Percentiles rank a stretch among this genome's conserved stretches.
phyloP scores from a whole-genome alignment of 2,888 invertebrate genomes.

The Eristalis pertinax region DNA sequence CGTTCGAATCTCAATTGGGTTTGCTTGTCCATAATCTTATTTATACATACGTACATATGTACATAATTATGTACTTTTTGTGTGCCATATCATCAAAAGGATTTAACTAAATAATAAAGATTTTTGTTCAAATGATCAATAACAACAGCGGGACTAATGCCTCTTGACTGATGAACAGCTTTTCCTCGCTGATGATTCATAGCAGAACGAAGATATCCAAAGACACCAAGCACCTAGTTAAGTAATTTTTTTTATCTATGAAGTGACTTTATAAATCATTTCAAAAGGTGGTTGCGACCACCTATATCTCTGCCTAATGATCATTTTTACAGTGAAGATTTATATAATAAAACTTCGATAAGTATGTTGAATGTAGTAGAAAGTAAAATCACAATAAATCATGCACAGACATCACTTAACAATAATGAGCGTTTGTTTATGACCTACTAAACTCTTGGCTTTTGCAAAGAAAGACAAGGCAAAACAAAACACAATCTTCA shows the following conservation, averaged over 20 bases:
- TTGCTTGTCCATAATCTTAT: background rate
- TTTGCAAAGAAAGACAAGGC: slow-evolving; percentile 23
- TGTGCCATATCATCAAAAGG: background rate
- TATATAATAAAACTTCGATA: background rate
- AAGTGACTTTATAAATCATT: slow-evolving; percentile 15
- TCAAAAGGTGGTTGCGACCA: background rate
- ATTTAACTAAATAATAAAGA: background rate
- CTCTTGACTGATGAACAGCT: slow-evolving; percentile 15
- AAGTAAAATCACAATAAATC: background rate
- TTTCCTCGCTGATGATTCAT: slow-evolving; percentile 47
- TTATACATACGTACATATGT: background rate
- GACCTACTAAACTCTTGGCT: slow-evolving; percentile 52
- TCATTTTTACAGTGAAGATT: background rate
- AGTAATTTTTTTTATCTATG: slow-evolving; percentile 30
- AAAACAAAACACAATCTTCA: slow-evolving; percentile 5
- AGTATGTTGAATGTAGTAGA: background rate
- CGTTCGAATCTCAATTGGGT: background rate
- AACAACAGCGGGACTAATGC: background rate
- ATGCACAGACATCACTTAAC: background rate
- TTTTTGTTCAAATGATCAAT: slow-evolving; percentile 45
- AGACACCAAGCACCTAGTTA: background rate
- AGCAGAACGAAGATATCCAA: background rate
- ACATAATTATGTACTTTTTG: background rate
- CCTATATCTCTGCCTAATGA: background rate
- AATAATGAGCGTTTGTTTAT: slow-evolving; percentile 22